These are phyloP conservation scores for Hippolais icterina DNA, from an alignment of 2,113 vertebrate species.

Conservation along the genomic window DNA sequence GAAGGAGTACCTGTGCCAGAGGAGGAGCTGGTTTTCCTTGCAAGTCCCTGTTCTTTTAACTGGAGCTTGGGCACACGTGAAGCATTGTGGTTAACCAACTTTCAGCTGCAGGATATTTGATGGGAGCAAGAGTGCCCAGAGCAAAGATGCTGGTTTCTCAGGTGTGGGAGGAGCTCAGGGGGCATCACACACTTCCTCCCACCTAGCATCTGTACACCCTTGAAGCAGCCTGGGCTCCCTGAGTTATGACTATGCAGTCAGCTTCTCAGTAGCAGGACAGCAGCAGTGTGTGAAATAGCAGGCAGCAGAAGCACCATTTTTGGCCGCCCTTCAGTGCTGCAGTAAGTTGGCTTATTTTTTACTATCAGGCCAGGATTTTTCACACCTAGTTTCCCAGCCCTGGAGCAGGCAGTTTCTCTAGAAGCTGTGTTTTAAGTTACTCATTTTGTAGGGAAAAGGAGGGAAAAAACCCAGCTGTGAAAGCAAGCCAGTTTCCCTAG, in stretches of 20 bases:
- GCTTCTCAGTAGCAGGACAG: neutral
- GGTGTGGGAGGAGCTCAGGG: neutral
- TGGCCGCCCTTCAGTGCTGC: neutral
- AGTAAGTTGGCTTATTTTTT: neutral
- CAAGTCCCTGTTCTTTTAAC: neutral
- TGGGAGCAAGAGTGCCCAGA: neutral
- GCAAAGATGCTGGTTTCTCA: fast-evolving
- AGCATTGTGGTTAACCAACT: fast-evolving
- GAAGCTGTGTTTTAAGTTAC: neutral
- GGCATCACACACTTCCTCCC: neutral
- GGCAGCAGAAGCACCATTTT: neutral
- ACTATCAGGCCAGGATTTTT: neutral
- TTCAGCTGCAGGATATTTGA: neutral
- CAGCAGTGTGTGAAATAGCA: neutral
- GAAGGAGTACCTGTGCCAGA: neutral
- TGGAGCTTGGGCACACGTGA: neutral
- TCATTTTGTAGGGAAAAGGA: neutral
- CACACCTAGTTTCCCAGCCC: neutral
- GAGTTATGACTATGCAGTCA: neutral
- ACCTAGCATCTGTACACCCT: neutral
- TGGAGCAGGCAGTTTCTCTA: neutral
- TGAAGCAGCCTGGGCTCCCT: neutral
- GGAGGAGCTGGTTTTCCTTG: neutral
- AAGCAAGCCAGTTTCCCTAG: neutral
- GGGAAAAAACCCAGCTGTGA: neutral